Evolutionary conservation across 2,888 invertebrate species (phyloP).

Genomic region (Zele albiditarsus): DNA sequence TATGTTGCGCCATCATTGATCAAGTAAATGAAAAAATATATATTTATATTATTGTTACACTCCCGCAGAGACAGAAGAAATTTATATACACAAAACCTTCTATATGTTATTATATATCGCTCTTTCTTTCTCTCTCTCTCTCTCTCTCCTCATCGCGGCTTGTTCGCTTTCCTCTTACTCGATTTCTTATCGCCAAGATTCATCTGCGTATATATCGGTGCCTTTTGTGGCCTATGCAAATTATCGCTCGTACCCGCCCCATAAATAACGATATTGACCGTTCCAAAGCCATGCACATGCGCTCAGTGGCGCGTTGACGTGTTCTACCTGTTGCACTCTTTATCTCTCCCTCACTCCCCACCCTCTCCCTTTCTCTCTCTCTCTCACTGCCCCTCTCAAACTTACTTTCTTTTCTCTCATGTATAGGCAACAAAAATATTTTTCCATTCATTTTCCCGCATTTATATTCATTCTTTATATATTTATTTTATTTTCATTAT

Average conservation of each 20-base stretch:
- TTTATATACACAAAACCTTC: conserved; percentile 7
- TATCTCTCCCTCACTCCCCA: conserved; percentile 32
- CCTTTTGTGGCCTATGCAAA: conserved; percentile 68
- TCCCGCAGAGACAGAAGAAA: conserved; percentile 14
- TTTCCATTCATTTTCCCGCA: conserved; percentile 19
- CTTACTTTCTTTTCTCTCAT: conserved; percentile 36
- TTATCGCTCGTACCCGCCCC: conserved; percentile 59
- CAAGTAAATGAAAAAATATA: conserved; percentile 8
- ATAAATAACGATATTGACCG: conserved; percentile 67
- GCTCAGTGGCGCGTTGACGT: conserved; percentile 36
- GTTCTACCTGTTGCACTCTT: conserved; percentile 36
- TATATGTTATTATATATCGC: not conserved
- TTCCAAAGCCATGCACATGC: conserved; percentile 46
- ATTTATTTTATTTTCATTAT: conserved; percentile 24
- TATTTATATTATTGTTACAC: conserved; percentile 17
- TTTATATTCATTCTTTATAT: conserved; percentile 2
- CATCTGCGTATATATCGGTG: conserved; percentile 62
- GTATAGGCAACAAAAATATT: conserved; percentile 15
- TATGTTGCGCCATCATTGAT: not conserved
- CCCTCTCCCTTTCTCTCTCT: conserved; percentile 42
- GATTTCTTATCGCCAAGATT: conserved; percentile 61
- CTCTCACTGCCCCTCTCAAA: too few relatives aligned
- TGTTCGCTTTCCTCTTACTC: conserved; percentile 28
- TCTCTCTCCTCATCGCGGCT: conserved; percentile 29
- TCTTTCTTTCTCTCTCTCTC: conserved; percentile 23